phyloP scores from a whole-genome alignment of 23 tunicate species.

The Halocynthia roretzi region DNA sequence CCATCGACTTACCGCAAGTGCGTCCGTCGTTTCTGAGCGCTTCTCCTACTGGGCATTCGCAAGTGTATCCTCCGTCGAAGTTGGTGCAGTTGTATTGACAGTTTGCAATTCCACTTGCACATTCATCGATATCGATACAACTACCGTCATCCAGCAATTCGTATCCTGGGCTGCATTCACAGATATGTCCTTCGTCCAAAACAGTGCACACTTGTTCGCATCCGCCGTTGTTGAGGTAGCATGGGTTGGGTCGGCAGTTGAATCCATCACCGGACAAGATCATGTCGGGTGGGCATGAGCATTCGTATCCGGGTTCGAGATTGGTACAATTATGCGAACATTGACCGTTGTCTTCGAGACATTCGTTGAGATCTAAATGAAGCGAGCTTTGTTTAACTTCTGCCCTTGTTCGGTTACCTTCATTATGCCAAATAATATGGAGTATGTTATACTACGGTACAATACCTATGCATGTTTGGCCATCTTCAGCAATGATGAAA shows the following conservation, averaged over 20 bases:
- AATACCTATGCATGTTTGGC: slow-evolving; percentile 59
- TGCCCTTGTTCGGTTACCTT: neutral
- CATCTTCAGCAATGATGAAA: slow-evolving; percentile 39
- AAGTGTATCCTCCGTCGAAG: slow-evolving; percentile 66
- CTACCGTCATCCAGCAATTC: slow-evolving; percentile 64
- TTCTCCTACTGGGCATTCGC: slow-evolving; percentile 77
- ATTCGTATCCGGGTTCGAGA: slow-evolving; percentile 56
- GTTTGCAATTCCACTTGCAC: slow-evolving; percentile 33
- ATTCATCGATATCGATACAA: slow-evolving; percentile 94
- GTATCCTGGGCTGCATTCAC: slow-evolving; percentile 72
- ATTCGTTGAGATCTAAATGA: slow-evolving; percentile 74
- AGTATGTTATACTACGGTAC: neutral
- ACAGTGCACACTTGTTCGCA: slow-evolving; percentile 65
- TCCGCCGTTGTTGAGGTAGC: slow-evolving; percentile 81
- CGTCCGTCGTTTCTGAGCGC: slow-evolving; percentile 54
- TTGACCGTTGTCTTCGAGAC: slow-evolving; percentile 61
- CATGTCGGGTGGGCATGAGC: slow-evolving; percentile 68
- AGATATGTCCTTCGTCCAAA: slow-evolving; percentile 33
- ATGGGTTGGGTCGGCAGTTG: slow-evolving; percentile 58
- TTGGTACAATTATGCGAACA: slow-evolving; percentile 77
- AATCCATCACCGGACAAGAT: slow-evolving; percentile 69
- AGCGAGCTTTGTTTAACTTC: neutral
- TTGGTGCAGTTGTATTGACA: slow-evolving; percentile 93
- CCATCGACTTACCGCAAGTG: slow-evolving; percentile 64
- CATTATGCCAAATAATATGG: neutral